Evolutionary conservation across 2,797 vertebrate species (phyloP).

Genomic region (Takifugu ocellatus): DNA sequence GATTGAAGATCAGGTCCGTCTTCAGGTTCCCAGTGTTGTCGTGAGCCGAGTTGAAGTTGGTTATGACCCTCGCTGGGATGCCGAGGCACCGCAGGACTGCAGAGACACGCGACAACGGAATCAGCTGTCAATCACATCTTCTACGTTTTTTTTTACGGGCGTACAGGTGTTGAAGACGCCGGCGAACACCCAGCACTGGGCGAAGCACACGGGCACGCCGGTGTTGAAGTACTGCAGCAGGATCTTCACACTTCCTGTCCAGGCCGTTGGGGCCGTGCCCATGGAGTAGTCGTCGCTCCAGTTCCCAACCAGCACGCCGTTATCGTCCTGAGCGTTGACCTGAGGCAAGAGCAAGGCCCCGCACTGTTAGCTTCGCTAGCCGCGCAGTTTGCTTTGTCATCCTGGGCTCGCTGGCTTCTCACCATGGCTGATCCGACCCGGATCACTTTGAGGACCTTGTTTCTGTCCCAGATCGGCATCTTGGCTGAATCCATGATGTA

Average conservation of each 20-base stretch:
- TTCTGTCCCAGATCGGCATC: constrained; percentile 81
- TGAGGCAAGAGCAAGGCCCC: constrained; percentile 36
- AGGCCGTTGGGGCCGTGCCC: constrained; percentile 80
- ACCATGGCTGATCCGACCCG: constrained; percentile 87
- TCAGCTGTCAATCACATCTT: too few relatives aligned
- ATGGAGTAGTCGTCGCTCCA: constrained; percentile 79
- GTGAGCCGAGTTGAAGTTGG: constrained; percentile 89
- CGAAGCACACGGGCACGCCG: constrained; percentile 75
- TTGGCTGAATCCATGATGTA: constrained; percentile 81
- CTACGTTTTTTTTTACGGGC: constrained; percentile 20
- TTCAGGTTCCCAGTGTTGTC: constrained; percentile 87
- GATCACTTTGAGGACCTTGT: constrained; percentile 76
- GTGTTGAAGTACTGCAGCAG: constrained; percentile 78
- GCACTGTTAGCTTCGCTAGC: not conserved
- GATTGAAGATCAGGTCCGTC: constrained; percentile 77
- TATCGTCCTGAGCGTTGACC: constrained; percentile 87
- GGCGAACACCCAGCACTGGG: constrained; percentile 94
- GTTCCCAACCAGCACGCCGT: constrained; percentile 85
- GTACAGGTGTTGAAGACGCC: constrained; percentile 91
- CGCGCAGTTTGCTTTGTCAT: not conserved
- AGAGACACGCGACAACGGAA: too few relatives aligned
- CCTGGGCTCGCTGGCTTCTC: constrained; percentile 23
- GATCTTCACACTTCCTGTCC: constrained; percentile 88
- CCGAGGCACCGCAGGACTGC: constrained; percentile 89
- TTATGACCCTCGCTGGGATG: constrained; percentile 82